phyloP scores from a whole-genome alignment of 1,140 invertebrate species.

The Diuraphis noxia region DNA sequence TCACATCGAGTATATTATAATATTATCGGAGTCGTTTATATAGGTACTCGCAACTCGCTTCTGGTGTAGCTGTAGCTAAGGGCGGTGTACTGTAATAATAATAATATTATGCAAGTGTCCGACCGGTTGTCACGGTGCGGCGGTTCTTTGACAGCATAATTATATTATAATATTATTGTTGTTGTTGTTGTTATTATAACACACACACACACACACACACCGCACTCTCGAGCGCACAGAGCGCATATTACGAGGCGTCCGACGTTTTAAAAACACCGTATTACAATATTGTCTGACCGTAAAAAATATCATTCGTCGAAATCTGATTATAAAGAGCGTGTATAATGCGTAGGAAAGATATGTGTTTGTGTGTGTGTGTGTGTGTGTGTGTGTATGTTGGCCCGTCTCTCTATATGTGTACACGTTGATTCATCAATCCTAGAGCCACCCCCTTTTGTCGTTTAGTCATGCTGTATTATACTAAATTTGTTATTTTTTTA shows the following conservation, averaged over 20 bases:
- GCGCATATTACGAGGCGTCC: background rate
- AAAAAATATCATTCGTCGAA: background rate
- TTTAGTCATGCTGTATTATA: background rate
- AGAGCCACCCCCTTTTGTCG: background rate
- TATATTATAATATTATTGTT: slow-evolving; percentile 15
- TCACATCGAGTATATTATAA: background rate
- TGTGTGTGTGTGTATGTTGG: too few relatives aligned
- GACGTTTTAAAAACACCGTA: background rate
- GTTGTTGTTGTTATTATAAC: background rate
- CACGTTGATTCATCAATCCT: background rate
- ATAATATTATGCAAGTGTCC: background rate
- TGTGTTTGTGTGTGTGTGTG: background rate
- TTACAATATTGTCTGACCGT: background rate
- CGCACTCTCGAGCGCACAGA: background rate
- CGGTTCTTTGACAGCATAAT: slow-evolving; percentile 23
- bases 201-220: too few relatives aligned
- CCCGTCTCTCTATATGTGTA: background rate
- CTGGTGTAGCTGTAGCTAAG: background rate
- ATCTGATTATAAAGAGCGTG: background rate
- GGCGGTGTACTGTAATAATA: background rate
- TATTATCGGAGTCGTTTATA: background rate
- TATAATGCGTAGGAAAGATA: background rate
- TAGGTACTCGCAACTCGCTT: too few relatives aligned
- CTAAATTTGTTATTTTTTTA: background rate
- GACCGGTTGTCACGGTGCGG: slow-evolving; percentile 23